Evolutionary conservation across 1,140 invertebrate species (phyloP), one percentile per base, ranked within the genome.

Genomic region (Metaphire vulgaris): DNA sequence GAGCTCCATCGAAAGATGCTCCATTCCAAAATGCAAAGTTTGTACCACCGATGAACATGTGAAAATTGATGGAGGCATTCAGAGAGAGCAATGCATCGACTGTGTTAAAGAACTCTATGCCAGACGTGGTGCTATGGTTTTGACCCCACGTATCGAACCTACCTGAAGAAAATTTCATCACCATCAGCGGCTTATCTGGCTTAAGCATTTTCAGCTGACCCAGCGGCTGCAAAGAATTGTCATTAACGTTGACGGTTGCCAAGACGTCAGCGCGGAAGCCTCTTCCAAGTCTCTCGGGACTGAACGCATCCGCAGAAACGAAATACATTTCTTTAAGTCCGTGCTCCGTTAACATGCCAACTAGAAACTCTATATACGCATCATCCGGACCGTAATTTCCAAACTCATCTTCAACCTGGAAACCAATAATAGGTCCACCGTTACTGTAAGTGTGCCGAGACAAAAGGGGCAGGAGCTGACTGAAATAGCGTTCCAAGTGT

Each of bases 351-450:
- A 6, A 74, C 31, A 65, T 33, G 32, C 28, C 32, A 6, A 64
- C n/a, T n/a, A 74, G 30, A 32, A 74, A 74, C 2, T 64, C 6
- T 2, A 74, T 16, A 32, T 74, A 74, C 14, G 2, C 72, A 12
- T n/a, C 6, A 41, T 74, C 72, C 14, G 2, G n/a, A 15, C 29
- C 56, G 16, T 74, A 64, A 21, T 26, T 64, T 21, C 72, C 72
- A 56, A 6, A 74, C 64, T 74, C 72, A 56, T 74, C 64, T 66
- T 74, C 72, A 56, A 74, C 90, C 87, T 93, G 92, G 66, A 93
- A 89, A 88, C 92, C 90, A 65, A 94, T 92, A 66, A 93, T 90
- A 2, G 91, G 90, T 33, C 92, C 92, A 1, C 91, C 91, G 14
- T 65, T n/a, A 66, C 88, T 89, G 80, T 91, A 90, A 1, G 90